These are phyloP conservation scores for Peromyscus californicus DNA, from an alignment of 2,113 vertebrate species.

Conservation along the genomic window DNA sequence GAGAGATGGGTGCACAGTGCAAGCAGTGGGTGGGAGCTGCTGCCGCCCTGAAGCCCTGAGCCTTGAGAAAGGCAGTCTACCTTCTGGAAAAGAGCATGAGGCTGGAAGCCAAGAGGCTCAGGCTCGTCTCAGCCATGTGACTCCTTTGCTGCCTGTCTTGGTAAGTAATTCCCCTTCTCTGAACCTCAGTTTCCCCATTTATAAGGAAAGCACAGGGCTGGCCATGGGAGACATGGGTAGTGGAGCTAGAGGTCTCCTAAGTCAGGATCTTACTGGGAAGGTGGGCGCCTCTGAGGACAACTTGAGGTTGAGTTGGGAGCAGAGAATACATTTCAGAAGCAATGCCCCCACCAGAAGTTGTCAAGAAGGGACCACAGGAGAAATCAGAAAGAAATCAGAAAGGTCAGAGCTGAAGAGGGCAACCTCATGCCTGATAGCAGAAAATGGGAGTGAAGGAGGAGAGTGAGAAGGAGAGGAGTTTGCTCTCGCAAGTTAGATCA, in stretches of 20 bases:
- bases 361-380: neutral
- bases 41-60: neutral
- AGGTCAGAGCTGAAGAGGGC: neutral
- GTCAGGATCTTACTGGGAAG: neutral
- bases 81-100: conserved; percentile 23
- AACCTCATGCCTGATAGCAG: neutral
- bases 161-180: conserved; percentile 65
- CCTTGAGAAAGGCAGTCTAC: neutral
- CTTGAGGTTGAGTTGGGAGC: neutral
- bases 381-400: neutral
- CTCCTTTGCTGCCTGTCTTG: neutral
- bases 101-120: conserved; percentile 28
- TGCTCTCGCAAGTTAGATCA: neutral
- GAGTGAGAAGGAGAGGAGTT: neutral
- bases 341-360: neutral
- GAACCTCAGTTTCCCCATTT: neutral
- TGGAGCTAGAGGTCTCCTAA: neutral
- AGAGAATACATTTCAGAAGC: neutral
- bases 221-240: neutral
- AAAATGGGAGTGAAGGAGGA: neutral
- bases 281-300: neutral
- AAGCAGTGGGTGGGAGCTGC: conserved; percentile 45
- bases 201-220: neutral
- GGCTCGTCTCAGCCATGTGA: neutral
- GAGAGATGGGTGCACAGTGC: conserved; percentile 38